A percentile compares a stretch with the other conserved stretches of the same genome.
phyloP scores from a whole-genome alignment of 2,797 vertebrate genomes.

The Enteromius treurensis region DNA sequence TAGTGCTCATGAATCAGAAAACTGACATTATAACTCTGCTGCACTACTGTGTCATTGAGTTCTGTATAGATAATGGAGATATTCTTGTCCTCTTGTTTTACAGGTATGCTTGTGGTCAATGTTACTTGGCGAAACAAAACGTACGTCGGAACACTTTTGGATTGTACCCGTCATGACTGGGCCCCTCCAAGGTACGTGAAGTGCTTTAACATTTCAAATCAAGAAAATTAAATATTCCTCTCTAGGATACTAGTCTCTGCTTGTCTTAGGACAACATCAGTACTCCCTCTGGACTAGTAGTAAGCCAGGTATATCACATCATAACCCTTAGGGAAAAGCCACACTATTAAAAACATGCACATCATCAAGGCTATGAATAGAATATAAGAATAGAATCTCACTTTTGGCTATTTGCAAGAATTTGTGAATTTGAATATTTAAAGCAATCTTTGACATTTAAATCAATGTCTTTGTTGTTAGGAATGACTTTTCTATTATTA shows the following conservation, averaged over 20 bases:
- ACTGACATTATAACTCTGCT: conserved; percentile 36
- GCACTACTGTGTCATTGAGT: conserved; percentile 32
- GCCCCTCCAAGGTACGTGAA: conserved; percentile 91
- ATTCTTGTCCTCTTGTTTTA: conserved; percentile 35
- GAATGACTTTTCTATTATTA: neutral
- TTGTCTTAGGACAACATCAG: conserved; percentile 42
- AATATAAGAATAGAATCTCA: conserved; percentile 47
- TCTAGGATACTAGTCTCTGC: neutral
- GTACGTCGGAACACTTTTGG: conserved; percentile 94
- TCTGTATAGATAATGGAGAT: neutral
- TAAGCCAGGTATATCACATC: conserved; percentile 55
- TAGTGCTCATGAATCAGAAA: conserved; percentile 41
- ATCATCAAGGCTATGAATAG: conserved; percentile 31
- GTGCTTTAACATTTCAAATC: neutral
- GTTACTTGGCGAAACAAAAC: conserved; percentile 99
- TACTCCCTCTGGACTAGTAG: conserved; percentile 37
- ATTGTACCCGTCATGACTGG: conserved; percentile 98
- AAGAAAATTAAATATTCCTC: neutral
- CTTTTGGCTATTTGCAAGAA: conserved; percentile 32
- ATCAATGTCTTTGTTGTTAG: neutral
- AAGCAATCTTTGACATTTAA: conserved; percentile 19
- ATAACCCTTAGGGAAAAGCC: conserved; percentile 54
- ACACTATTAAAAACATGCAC: conserved; percentile 39
- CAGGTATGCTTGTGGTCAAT: conserved; percentile 98
- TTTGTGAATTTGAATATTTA: neutral